A percentile compares a stretch with the other conserved stretches of the same genome.
Conservation (phyloP, 2,797 vertebrate species). For the Echiichthys vipera region DNA sequence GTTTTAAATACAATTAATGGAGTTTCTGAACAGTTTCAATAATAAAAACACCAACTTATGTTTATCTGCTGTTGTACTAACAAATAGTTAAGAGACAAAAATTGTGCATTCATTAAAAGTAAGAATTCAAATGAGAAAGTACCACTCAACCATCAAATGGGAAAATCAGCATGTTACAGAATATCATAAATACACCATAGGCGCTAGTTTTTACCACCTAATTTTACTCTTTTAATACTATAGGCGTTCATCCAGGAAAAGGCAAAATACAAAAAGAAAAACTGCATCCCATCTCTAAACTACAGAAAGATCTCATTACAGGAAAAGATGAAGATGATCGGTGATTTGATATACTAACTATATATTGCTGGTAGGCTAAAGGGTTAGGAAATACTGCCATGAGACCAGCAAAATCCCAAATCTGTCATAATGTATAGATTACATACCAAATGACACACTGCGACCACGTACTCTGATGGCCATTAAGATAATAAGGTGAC, state of each 20-base stretch:
- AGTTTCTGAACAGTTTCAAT: not conserved
- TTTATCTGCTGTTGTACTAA: not conserved
- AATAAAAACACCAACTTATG: slow-evolving; percentile 7
- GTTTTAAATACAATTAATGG: not conserved
- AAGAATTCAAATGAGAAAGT: not conserved
- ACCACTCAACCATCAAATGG: slow-evolving; percentile 1
- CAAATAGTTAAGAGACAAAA: not conserved
- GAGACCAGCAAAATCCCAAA: slow-evolving; percentile 23
- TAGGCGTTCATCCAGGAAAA: slow-evolving; percentile 2
- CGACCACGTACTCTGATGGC: slow-evolving; percentile 44
- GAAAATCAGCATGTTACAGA: not conserved
- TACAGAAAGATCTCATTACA: slow-evolving; percentile 1
- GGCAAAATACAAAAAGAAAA: slow-evolving; percentile 19
- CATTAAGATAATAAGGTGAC: slow-evolving; percentile 66
- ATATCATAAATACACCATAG: not conserved
- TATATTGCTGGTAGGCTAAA: slow-evolving; percentile 4
- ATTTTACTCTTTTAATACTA: slow-evolving; percentile 1
- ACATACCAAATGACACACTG: slow-evolving; percentile 32
- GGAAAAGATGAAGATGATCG: slow-evolving; percentile 5
- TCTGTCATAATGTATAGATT: slow-evolving; percentile 34
- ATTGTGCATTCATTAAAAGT: slow-evolving; percentile 1
- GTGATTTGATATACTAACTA: slow-evolving; percentile 13
- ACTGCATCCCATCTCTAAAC: not conserved
- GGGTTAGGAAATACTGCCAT: not conserved
- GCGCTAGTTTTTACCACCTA: slow-evolving; percentile 4